These are phyloP conservation scores for Boloria selene DNA, from an alignment of 2,888 invertebrate species.

Conservation along the genomic window DNA sequence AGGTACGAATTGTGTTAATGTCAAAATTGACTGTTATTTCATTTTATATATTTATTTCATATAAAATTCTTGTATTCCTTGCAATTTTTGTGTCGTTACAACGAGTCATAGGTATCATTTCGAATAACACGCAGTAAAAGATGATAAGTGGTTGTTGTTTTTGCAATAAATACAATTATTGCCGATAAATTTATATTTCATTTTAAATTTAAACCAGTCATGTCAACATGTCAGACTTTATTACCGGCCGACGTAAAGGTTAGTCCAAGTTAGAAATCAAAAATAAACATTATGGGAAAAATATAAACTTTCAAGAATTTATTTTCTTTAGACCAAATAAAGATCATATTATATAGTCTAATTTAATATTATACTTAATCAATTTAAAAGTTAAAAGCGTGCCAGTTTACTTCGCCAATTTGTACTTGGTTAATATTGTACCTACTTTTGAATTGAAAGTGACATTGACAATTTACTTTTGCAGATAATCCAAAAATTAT, in stretches of 20 bases:
- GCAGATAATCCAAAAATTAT: conserved; percentile 77
- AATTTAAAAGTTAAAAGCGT: too few species aligned
- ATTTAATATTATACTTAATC: too few species aligned
- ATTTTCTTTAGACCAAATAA: too few species aligned
- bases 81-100: neutral
- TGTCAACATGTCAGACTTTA: conserved; percentile 28
- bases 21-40: neutral
- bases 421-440: too few species aligned
- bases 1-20: neutral
- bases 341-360: too few species aligned
- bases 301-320: too few species aligned
- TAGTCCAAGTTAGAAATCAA: neutral
- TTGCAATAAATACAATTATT: conserved; percentile 6
- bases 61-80: neutral
- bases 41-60: too few species aligned
- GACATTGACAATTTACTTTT: neutral
- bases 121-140: neutral
- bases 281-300: neutral
- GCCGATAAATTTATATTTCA: neutral
- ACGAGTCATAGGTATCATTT: conserved; percentile 1
- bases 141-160: neutral
- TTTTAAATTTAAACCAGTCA: neutral
- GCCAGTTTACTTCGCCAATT: too few species aligned
- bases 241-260: conserved; percentile 37
- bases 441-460: neutral